Base-by-base conservation (phyloP, 2,888 invertebrate species). In the Cremastobaeus sp. region DNA sequence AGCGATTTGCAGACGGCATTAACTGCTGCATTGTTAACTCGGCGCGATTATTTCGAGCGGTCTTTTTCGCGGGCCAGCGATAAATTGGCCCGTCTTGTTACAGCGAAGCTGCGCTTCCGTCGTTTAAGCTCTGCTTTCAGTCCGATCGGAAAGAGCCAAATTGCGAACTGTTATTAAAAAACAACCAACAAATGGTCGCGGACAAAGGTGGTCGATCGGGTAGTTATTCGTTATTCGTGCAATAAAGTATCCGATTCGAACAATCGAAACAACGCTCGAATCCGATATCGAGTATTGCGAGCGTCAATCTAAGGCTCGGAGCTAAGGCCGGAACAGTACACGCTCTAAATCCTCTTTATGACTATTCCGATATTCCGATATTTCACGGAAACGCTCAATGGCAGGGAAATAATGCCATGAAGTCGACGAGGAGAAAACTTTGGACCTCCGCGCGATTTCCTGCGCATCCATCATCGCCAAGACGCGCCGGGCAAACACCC, bases 311-410 rank as follows among this genome's bases (percentile, higher is more conserved):
- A 71, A 70, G 74, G 62, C 66, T 60, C 52, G 54, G 69, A 62
- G 64, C 65, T 69, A 74, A 74, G 74, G 74, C 54, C 48, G 65
- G 68, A 68, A 74, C 70, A 70, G 74, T 48, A 70, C 74, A 66
- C 65, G 70, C 72, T 59, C 74, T 76, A 78, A 78, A 76, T 76
- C 75, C 75, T 70, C 77, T 79, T 78, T 74, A 78, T 76, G 75
- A 77, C 74, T 77, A 76, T 76, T 76, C 75, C 76, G 70, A 76
- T 76, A 76, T 71, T 68, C 74, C 77, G 76, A 76, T 76, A 76
- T 77, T 77, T 77, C 68, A 74, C 64, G 57, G 66, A 60, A 60
- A 66, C 69, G 74, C 50, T 74, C 76, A 78, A 78, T 79, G 77
- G 76, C 71, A 60, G 55, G 76, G 76, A 79, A 79, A 77, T 78